These are phyloP conservation scores for Holothuria glaberrima DNA, from an alignment of 35 echinoderm and acorn worm genomes.

Conservation along the genomic window DNA sequence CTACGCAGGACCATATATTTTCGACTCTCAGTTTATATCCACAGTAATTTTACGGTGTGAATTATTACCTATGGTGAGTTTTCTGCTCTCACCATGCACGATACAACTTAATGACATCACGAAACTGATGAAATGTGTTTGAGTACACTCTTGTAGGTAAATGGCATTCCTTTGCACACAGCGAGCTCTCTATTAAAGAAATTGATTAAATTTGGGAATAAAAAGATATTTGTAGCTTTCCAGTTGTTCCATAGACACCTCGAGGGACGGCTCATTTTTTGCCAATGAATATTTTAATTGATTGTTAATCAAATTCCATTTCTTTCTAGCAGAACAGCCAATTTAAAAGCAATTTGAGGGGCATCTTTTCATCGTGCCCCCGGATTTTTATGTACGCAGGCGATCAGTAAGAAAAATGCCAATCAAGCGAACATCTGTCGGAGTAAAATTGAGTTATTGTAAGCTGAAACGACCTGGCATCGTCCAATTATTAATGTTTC, in stretches of 20 bases:
- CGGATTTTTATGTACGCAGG: conserved; percentile 23
- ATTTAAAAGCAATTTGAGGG: too few relatives aligned
- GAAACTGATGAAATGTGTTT: too few relatives aligned
- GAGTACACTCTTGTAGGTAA: too few relatives aligned
- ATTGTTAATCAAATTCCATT: conserved; percentile 6
- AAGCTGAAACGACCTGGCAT: neutral
- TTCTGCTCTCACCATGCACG: too few relatives aligned
- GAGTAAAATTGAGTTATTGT: conserved; percentile 23
- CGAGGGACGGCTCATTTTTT: conserved; percentile 6
- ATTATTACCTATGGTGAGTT: too few relatives aligned
- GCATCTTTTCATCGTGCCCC: too few relatives aligned
- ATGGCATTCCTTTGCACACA: too few relatives aligned
- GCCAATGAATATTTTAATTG: conserved; percentile 48
- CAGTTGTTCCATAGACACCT: neutral
- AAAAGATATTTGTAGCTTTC: neutral
- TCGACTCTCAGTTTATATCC: too few relatives aligned
- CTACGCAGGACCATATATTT: too few relatives aligned
- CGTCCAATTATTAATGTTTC: too few relatives aligned
- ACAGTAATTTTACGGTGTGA: too few relatives aligned
- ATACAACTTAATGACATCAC: too few relatives aligned
- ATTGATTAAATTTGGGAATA: neutral
- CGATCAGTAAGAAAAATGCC: conserved; percentile 21
- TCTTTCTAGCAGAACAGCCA: neutral
- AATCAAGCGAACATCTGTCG: conserved; percentile 23
- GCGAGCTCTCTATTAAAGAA: neutral